Evolutionary conservation across 1,140 invertebrate species (phyloP).

Genomic region (Pararge aegeria): DNA sequence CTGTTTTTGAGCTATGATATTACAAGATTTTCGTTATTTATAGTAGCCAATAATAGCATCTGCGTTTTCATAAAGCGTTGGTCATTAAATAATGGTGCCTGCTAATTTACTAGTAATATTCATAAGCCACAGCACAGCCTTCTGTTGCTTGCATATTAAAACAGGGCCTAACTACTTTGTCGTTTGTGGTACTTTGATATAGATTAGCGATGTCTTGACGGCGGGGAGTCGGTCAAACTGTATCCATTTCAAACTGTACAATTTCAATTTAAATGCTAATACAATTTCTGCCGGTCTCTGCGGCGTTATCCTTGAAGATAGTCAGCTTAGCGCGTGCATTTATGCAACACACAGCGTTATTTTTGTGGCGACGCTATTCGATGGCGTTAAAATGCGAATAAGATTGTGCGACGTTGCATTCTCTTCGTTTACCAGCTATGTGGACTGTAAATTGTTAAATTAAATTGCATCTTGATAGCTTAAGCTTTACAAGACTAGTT

Average conservation of each 20-base stretch:
- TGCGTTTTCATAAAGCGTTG: too few species aligned
- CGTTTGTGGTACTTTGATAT: slow-evolving; percentile 5
- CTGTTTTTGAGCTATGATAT: too few species aligned
- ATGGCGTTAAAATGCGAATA: slow-evolving; percentile 24
- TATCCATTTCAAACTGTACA: slow-evolving; percentile 15
- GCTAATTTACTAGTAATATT: neutral
- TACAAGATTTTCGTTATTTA: too few species aligned
- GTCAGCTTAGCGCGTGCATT: slow-evolving; percentile 17
- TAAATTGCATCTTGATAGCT: neutral
- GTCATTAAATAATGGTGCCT: neutral
- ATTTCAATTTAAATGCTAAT: slow-evolving; percentile 56
- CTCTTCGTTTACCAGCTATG: neutral
- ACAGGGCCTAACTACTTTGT: slow-evolving; percentile 14
- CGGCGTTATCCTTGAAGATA: slow-evolving; percentile 42
- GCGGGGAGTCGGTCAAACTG: slow-evolving; percentile 15
- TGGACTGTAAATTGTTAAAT: neutral
- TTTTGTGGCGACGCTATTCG: slow-evolving; percentile 24
- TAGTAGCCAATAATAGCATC: too few species aligned
- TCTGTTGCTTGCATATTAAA: slow-evolving; percentile 12
- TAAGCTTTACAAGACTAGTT: too few species aligned
- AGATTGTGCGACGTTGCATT: slow-evolving; percentile 16
- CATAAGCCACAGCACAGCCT: neutral
- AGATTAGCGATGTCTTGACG: slow-evolving; percentile 2
- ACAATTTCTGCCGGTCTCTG: slow-evolving; percentile 31
- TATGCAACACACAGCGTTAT: slow-evolving; percentile 30